phyloP scores from a whole-genome alignment of 1,140 invertebrate genomes.

The Drosophila navojoa region DNA sequence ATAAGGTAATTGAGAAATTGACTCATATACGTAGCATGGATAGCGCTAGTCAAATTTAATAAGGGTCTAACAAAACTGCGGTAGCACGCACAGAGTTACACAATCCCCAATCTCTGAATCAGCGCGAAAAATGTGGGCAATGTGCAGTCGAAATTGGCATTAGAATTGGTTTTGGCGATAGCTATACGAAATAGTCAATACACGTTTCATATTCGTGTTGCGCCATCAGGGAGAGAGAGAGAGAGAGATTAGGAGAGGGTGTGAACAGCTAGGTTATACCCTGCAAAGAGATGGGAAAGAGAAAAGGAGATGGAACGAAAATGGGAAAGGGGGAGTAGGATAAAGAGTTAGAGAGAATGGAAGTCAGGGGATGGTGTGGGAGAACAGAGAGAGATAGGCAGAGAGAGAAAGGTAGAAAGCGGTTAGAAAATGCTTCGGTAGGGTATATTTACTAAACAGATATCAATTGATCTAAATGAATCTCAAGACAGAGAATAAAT shows the following conservation, averaged over 20 bases:
- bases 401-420: too few relatives aligned
- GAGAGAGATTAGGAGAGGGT: neutral
- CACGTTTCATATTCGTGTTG: conserved; percentile 54
- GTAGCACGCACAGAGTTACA: neutral
- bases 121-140: conserved; percentile 12
- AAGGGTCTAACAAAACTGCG: neutral
- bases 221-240: neutral
- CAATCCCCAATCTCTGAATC: conserved; percentile 17
- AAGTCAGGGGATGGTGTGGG: too few relatives aligned
- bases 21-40: neutral
- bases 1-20: conserved; percentile 6
- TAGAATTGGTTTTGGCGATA: neutral
- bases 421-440: too few relatives aligned
- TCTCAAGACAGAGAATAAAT: too few relatives aligned
- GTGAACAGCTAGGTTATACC: neutral
- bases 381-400: too few relatives aligned
- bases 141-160: conserved; percentile 3
- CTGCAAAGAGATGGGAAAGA: too few relatives aligned
- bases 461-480: neutral
- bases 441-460: too few relatives aligned
- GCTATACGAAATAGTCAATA: conserved; percentile 46
- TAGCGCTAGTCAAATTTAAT: conserved; percentile 4
- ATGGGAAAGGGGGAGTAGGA: neutral
- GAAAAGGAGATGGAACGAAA: neutral
- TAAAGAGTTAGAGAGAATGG: neutral